Evolutionary conservation across 1,140 invertebrate genomes (phyloP), one percentile per base, ranked within the genome.

Genomic region (Listronotus bonariensis): DNA sequence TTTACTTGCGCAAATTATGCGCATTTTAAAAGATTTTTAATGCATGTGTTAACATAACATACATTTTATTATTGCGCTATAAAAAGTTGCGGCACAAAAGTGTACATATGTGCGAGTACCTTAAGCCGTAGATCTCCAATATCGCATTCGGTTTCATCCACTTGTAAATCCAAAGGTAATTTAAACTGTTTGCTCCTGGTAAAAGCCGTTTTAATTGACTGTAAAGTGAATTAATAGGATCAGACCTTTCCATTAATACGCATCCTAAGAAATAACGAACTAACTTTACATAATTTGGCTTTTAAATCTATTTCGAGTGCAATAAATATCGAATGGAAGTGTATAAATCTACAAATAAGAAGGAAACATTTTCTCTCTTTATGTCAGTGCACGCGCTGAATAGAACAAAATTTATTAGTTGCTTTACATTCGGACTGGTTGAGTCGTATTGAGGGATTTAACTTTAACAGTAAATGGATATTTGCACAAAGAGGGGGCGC

Each of bases 291-390:
- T 43, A 60, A 60, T 60, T 60, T 51, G 57, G 57, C 57, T 60
- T 60, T 60, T 60, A 60, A 60, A 60, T 60, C 36, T 20, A 46
- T n/a, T 36, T 34, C 57, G 26, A 36, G 43, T 31, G 57, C 57
- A 60, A 60, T 60, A 60, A 60, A 60, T 60, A 60, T 60, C 57
- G 57, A 51, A 45, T 60, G 12, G 46, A 51, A 60, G 57, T 46
- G 20, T 60, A 51, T 49, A 60, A 60, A 60, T 60, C 46, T 60
- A 46, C 57, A 49, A 60, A 60, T 60, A 60, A 60, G 57, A 60
- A 51, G 46, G 57, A 49, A 60, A 51, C 57, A 49, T 59, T 48
- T 59, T 59, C 57, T 41, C 55, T 36, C 48, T 60, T 60, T 60
- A 60, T 60, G 57, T 45, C 45, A 31, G 45, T 51, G 38, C 38